Evolutionary conservation across 2,113 vertebrate species (phyloP).

Genomic region (Planiliza haematocheilus): DNA sequence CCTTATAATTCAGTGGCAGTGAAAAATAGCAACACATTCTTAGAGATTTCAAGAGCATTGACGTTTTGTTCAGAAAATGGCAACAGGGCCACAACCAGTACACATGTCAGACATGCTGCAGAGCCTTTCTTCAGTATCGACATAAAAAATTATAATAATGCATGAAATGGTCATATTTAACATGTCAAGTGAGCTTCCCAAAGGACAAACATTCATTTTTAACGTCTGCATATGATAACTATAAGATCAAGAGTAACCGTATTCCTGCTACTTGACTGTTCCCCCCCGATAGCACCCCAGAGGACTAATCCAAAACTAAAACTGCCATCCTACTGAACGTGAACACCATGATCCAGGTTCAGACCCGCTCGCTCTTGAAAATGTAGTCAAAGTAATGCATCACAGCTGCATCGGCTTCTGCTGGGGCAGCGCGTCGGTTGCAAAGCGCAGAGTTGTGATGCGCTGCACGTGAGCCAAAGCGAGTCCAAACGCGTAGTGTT

Average conservation of each 20-base stretch:
- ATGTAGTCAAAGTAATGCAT: constrained; percentile 20
- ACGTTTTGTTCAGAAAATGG: not conserved
- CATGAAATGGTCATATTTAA: constrained; percentile 20
- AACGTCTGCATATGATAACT: constrained; percentile 1
- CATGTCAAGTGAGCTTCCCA: constrained; percentile 6
- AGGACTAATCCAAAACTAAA: constrained; percentile 14
- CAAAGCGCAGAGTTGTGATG: constrained; percentile 13
- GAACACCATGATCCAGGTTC: not conserved
- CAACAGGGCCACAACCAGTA: not conserved
- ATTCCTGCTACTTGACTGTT: constrained; percentile 1
- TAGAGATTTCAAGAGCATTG: constrained; percentile 9
- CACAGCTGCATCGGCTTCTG: not conserved
- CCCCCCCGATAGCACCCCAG: not conserved
- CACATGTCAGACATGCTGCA: not conserved
- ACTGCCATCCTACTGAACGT: not conserved
- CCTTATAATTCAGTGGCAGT: constrained; percentile 32
- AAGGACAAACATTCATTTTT: constrained; percentile 18
- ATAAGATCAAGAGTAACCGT: not conserved
- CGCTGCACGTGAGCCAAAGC: no score
- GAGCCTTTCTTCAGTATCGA: not conserved
- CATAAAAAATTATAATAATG: not conserved
- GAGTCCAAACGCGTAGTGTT: constrained; percentile 1
- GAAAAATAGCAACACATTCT: constrained; percentile 6
- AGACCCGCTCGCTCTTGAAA: constrained; percentile 11
- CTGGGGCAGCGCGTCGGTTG: not conserved